Evolutionary conservation across 2,797 vertebrate species (phyloP), one percentile per base, ranked within the genome.

Genomic region (Sebastes taczanowskii): DNA sequence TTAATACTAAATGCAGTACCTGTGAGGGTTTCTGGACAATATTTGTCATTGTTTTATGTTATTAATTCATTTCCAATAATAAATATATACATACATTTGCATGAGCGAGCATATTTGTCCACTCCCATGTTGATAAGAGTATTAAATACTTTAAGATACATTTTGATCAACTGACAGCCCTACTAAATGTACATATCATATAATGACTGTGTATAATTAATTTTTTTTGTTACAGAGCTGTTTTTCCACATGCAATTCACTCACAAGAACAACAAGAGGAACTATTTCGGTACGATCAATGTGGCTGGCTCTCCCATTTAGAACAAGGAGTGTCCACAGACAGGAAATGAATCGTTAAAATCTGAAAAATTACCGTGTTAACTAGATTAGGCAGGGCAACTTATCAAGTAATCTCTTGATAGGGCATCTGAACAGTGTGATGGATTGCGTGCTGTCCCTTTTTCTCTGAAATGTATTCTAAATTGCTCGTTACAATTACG

Each of bases 401-500:
- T 95, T 88, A 95, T 94, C 94, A 94, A 92, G 83, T 83, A 91
- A 94, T 94, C 92, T 95, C 94, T 85, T 94, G 94, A 94, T 95
- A 93, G 90, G 89, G 85, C 91, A 86, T 94, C 87, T 92, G 83
- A 90, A 77, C 83, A 59, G 83, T 74, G 87, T 94, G 93, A 96
- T 94, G 88, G 93, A 96, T 95, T 88, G 93, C 58, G 71, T 80
- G 82, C 87, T 84, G 74, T 91, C 83, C 78, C 79, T 83, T 74
- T 80, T 86, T 73, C 74, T 59, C 64, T 55, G 68, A 90, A 92
- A 91, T 90, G 58, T 89, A 73, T 89, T 93, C 88, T 86, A 95
- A 93, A 94, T 95, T 93, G 92, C 89, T 90, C 66, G 56, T 87
- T 92, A 86, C 89, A 93, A 94, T 95, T 94, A 91, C 18, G 63